phyloP scores from a whole-genome alignment of 1,140 invertebrate species.

The Cyclina sinensis region DNA sequence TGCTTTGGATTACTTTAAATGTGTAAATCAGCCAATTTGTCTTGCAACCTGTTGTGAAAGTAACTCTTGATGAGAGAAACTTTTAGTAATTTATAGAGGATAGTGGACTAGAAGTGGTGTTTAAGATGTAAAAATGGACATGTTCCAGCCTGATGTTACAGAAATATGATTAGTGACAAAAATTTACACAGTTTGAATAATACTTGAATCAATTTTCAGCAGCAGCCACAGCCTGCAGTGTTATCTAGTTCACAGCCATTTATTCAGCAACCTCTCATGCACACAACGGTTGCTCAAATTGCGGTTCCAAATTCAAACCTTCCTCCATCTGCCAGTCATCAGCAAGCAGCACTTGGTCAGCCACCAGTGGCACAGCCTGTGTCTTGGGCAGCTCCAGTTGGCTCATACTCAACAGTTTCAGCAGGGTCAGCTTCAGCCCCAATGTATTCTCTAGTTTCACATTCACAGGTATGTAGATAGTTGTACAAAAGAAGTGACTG shows the following conservation, averaged over 20 bases:
- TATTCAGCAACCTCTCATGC: conserved; percentile 60
- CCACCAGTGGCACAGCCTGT: conserved; percentile 40
- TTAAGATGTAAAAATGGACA: no score
- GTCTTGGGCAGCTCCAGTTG: conserved; percentile 35
- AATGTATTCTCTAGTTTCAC: conserved; percentile 24
- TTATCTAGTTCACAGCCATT: conserved; percentile 65
- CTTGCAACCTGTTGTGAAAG: no score
- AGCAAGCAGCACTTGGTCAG: conserved; percentile 33
- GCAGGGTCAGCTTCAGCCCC: conserved; percentile 3
- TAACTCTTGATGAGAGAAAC: no score
- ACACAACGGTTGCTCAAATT: conserved; percentile 57
- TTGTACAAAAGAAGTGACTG: no score
- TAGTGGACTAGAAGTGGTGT: no score
- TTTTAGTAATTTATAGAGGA: no score
- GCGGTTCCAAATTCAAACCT: conserved; percentile 54
- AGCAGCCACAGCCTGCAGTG: conserved; percentile 34
- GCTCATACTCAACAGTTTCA: neutral
- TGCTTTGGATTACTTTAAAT: no score
- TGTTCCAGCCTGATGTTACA: no score
- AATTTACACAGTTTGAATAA: no score
- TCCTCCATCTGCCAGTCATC: conserved; percentile 69
- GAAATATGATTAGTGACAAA: no score
- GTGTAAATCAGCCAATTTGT: no score
- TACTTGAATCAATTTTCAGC: no score
- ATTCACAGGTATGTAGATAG: conserved; percentile 44